These are phyloP conservation scores for Pterophyllum scalare DNA, from an alignment of 2,113 vertebrate genomes.

Conservation along the genomic window DNA sequence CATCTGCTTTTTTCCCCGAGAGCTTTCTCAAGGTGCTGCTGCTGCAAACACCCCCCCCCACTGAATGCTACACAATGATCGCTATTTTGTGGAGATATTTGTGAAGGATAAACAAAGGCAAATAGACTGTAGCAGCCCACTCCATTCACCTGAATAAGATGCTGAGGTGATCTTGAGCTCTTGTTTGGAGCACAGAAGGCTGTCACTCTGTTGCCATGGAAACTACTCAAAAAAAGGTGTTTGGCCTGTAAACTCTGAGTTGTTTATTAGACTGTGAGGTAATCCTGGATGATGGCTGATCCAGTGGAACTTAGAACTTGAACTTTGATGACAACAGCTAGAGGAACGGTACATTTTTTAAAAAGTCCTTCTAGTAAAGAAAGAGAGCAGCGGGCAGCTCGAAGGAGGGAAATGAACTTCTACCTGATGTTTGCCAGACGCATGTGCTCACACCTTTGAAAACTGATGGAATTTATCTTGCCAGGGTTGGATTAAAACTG, in stretches of 20 bases:
- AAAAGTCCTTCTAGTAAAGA: background rate
- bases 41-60: background rate
- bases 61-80: background rate
- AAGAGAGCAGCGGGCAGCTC: background rate
- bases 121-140: background rate
- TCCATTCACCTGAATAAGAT: background rate
- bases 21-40: background rate
- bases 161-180: background rate
- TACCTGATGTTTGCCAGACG: background rate
- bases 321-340: background rate
- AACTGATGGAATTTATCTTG: background rate
- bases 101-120: background rate
- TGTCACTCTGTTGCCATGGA: constrained; percentile 15
- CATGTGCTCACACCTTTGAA: accelerated
- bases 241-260: background rate
- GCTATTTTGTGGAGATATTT: background rate
- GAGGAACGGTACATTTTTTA: background rate
- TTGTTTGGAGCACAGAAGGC: background rate
- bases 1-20: accelerated
- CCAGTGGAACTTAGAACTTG: background rate
- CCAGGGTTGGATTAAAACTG: background rate
- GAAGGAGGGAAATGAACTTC: background rate
- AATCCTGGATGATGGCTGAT: background rate
- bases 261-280: background rate
- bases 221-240: background rate